A percentile compares a stretch with the other conserved stretches of the same genome.
Evolutionary conservation across 1,140 invertebrate species (phyloP).

Genomic region (Calycopis cecrops): DNA sequence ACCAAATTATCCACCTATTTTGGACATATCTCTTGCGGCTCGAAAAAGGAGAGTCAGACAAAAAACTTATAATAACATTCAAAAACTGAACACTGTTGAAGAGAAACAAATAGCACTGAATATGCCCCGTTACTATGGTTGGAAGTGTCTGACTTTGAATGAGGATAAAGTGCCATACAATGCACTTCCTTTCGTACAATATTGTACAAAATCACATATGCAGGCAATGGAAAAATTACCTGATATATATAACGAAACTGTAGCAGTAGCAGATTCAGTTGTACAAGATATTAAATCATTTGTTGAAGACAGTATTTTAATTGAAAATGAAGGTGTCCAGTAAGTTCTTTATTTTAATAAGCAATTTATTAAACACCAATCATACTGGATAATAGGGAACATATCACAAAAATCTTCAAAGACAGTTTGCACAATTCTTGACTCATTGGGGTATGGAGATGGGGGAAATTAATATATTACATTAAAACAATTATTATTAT

Average conservation of each 20-base stretch:
- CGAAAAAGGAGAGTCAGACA: conserved; percentile 57
- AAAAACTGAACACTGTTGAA: conserved; percentile 82
- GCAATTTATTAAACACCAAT: no score
- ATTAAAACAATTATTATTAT: no score
- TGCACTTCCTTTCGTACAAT: conserved; percentile 79
- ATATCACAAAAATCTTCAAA: no score
- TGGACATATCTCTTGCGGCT: conserved; percentile 70
- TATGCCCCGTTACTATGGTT: conserved; percentile 88
- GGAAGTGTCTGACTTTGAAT: conserved; percentile 77
- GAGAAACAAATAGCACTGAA: conserved; percentile 89
- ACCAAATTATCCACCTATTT: conserved; percentile 79
- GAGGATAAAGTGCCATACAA: conserved; percentile 81
- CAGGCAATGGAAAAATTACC: conserved; percentile 73
- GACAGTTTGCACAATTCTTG: no score
- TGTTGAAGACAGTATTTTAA: conserved; percentile 77
- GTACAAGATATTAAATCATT: conserved; percentile 70
- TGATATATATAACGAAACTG: conserved; percentile 71
- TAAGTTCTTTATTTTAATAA: conserved; percentile 50
- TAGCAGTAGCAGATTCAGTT: conserved; percentile 61
- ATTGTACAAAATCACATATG: conserved; percentile 83
- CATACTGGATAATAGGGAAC: no score
- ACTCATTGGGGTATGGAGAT: no score
- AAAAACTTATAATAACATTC: conserved; percentile 77
- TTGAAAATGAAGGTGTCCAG: conserved; percentile 76
- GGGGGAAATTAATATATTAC: no score